These are phyloP conservation scores for Drosophila fungiperda DNA, from an alignment of 2,888 invertebrate genomes.

Conservation along the genomic window DNA sequence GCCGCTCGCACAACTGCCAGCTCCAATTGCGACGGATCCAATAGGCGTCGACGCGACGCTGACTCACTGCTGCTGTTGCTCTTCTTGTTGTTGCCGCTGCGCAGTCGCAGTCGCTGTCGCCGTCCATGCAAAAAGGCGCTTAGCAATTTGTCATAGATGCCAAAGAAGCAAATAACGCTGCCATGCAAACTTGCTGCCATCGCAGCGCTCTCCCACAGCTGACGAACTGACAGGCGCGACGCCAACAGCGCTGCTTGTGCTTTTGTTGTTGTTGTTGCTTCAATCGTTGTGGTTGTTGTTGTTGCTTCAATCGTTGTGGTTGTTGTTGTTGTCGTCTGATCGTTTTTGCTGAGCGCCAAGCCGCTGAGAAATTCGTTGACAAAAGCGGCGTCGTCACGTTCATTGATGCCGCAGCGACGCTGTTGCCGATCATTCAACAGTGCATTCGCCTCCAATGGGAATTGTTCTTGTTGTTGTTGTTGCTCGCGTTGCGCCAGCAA, in stretches of 20 bases:
- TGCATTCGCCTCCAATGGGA: constrained; percentile 15
- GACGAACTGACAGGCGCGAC: constrained; percentile 38
- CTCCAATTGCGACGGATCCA: constrained; percentile 46
- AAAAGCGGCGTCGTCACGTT: constrained; percentile 76
- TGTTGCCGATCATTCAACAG: constrained; percentile 23
- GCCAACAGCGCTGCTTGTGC: constrained; percentile 14
- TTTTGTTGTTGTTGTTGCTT: neutral
- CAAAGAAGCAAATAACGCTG: constrained; percentile 58
- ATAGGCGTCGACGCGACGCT: constrained; percentile 32
- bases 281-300: neutral
- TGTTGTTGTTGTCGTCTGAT: neutral
- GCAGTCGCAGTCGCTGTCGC: constrained; percentile 46
- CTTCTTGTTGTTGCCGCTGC: constrained; percentile 19
- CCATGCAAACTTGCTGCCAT: constrained; percentile 54
- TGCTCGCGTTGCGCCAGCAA: constrained; percentile 73
- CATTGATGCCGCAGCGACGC: constrained; percentile 79
- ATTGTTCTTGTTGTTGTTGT: constrained; percentile 3
- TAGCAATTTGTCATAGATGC: constrained; percentile 58
- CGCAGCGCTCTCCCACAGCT: constrained; percentile 52
- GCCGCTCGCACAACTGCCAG: constrained; percentile 62
- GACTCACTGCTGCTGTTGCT: constrained; percentile 35
- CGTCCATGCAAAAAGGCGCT: constrained; percentile 46
- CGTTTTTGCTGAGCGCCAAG: constrained; percentile 16
- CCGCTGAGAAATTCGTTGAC: constrained; percentile 80
- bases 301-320: neutral